These are phyloP conservation scores for Lithophane leautieri DNA, from an alignment of 2,888 invertebrate genomes.

Conservation along the genomic window DNA sequence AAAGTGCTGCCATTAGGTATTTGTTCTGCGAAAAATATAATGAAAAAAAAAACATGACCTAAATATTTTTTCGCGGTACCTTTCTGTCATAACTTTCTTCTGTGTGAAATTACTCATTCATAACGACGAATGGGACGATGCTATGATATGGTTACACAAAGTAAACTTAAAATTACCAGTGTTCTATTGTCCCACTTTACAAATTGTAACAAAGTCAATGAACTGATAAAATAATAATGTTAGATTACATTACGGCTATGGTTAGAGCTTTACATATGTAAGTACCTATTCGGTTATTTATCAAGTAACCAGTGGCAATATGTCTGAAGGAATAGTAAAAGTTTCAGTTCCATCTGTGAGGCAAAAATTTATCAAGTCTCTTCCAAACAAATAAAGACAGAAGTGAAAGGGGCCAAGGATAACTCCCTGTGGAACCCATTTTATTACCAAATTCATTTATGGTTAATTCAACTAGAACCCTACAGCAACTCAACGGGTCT, in stretches of 20 bases:
- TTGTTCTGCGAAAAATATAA: not conserved
- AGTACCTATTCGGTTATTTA: constrained; percentile 1
- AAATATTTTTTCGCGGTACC: not conserved
- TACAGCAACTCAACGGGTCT: not conserved
- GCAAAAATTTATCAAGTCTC: not conserved
- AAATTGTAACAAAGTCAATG: constrained; percentile 35
- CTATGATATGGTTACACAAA: not conserved
- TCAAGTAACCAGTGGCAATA: not conserved
- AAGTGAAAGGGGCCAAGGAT: not conserved
- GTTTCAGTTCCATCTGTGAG: not conserved
- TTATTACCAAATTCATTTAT: not conserved
- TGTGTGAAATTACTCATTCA: not conserved
- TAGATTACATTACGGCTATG: not conserved
- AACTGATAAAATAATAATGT: constrained; percentile 46
- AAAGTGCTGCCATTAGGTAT: not conserved
- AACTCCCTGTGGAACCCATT: not conserved
- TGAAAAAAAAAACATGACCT: not conserved
- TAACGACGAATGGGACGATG: not conserved
- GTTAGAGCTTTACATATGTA: not conserved
- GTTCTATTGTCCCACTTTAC: constrained; percentile 22
- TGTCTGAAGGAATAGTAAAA: not conserved
- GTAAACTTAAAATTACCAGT: not conserved
- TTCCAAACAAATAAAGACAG: not conserved
- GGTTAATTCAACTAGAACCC: not conserved
- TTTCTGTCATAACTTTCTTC: not conserved